These are phyloP conservation scores for Heterodera carotae DNA, from an alignment of 1,140 invertebrate genomes.

Conservation along the genomic window DNA sequence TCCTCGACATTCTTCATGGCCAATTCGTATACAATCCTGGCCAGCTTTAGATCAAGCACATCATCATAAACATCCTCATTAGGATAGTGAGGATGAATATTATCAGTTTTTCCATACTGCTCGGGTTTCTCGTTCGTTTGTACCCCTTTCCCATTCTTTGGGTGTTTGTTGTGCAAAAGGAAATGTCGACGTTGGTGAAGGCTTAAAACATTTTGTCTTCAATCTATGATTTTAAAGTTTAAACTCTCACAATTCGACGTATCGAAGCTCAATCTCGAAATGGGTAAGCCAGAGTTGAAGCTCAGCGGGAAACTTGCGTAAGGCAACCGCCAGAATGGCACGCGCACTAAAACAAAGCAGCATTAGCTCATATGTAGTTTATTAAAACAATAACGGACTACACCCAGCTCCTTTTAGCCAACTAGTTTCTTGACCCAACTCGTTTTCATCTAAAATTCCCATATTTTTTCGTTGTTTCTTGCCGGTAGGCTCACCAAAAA, in stretches of 20 bases:
- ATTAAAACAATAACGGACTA: too few relatives aligned
- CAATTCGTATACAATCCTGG: constrained; percentile 27
- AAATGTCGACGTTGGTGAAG: constrained; percentile 16
- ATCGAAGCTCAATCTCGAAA: constrained; percentile 31
- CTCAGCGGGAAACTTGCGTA: constrained; percentile 23
- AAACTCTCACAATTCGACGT: constrained; percentile 26
- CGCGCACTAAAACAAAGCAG: constrained; percentile 10
- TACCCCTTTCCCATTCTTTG: not conserved
- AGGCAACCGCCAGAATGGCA: constrained; percentile 8
- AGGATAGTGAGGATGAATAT: not conserved
- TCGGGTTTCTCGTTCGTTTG: not conserved
- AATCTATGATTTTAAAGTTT: too few relatives aligned
- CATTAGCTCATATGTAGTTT: too few relatives aligned
- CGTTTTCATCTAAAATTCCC: too few relatives aligned
- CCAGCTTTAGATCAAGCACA: constrained; percentile 19
- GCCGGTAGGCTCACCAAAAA: too few relatives aligned
- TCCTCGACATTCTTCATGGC: constrained; percentile 17
- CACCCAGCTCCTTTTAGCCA: too few relatives aligned
- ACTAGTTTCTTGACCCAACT: too few relatives aligned
- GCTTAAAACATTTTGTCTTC: not conserved
- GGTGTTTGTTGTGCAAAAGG: not conserved
- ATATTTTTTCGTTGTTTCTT: not conserved
- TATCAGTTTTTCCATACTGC: too few relatives aligned
- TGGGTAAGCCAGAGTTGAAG: constrained; percentile 5
- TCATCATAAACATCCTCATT: constrained; percentile 11